Evolutionary conservation across 2,797 vertebrate genomes (phyloP), one percentile per base, ranked within the genome.

Genomic region (Danio kyathit): DNA sequence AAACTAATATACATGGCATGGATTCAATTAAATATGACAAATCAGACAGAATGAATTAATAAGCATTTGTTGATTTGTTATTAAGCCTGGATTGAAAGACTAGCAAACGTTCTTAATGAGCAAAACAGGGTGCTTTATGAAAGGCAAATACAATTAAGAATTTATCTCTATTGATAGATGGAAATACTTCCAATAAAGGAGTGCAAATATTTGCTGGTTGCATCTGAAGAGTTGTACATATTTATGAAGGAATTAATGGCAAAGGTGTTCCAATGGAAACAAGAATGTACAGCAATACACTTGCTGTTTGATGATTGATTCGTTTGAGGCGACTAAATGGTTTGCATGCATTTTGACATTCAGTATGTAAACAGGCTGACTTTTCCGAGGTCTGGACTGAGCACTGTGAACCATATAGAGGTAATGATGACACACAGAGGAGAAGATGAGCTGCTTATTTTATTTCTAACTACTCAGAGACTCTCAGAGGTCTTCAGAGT

Each of bases 11-110:
- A 64, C 57, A 56, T 17, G 1, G 8, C 54, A 73, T 41, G 8
- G 43, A 59, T 59, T 80, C 43, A 74, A 21, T 74, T 66, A 41
- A 74, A 74, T 38, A 16, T 79, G n/a, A 57, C 76, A 41, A 52
- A 85, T 85, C 80, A 76, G 59, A 67, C 44, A 13, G 44, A 81
- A 84, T 89, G 51, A 87, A 89, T 91, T 87, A 91, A 79, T 70
- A 82, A 87, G 80, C 84, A 67, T 82, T 74, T 67, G 16, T 60
- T 60, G 21, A n/a, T 89, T 89, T 89, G 88, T 85, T 84, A 80
- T 82, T 84, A 86, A 90, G 85, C 87, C 89, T 84, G 77, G 84
- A 88, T 87, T 87, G 74, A 82, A 83, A 85, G 48, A 63, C 61
- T 63, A 41, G 56, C 54, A 78, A 79, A 54, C 10, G 16, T 49